A percentile compares a stretch with the other conserved stretches of the same genome.
phyloP scores from a whole-genome alignment of 2,888 invertebrate species.

The Rhaphigaster nebulosa region DNA sequence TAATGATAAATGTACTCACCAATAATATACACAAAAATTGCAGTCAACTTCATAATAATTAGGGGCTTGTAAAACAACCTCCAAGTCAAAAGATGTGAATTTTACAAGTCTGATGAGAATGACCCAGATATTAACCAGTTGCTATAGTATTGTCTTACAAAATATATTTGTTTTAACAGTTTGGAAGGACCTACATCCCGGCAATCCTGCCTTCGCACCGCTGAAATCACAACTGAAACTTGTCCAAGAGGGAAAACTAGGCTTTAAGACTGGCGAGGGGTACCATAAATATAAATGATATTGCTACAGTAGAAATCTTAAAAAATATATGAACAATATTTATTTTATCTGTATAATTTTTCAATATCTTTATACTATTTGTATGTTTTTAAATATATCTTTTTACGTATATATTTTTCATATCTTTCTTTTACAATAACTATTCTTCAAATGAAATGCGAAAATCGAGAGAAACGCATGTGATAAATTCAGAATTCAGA shows the following conservation, averaged over 20 bases:
- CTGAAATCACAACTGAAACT: slow-evolving; percentile 77
- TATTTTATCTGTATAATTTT: background rate
- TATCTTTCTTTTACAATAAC: background rate
- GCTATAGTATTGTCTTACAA: background rate
- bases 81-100: no score
- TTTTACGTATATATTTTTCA: no score
- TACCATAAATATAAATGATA: slow-evolving; percentile 79
- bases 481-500: no score
- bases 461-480: background rate
- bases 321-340: background rate
- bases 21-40: no score
- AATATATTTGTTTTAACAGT: slow-evolving; percentile 69
- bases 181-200: slow-evolving; percentile 81
- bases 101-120: no score
- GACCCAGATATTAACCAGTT: no score
- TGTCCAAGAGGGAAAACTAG: slow-evolving; percentile 82
- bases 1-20: no score
- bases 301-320: background rate
- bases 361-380: background rate
- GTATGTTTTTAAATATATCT: no score
- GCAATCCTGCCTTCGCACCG: slow-evolving; percentile 76
- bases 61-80: no score
- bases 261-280: slow-evolving; percentile 84
- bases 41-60: no score
- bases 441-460: background rate